Evolutionary conservation across 2,797 vertebrate genomes (phyloP).

Genomic region (Lateolabrax maculatus): DNA sequence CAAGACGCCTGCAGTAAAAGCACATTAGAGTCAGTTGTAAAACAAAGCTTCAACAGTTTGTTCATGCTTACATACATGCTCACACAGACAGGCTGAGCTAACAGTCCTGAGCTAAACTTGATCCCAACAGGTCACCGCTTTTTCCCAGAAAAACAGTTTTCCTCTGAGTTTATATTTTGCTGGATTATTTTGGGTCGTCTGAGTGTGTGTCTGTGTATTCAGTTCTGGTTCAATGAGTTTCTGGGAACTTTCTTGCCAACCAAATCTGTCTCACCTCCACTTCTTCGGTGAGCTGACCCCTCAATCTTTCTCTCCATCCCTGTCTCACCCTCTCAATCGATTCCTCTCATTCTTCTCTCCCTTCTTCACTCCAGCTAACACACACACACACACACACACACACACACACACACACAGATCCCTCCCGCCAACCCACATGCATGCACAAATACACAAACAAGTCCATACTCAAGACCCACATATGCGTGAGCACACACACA

Average conservation of each 20-base stretch:
- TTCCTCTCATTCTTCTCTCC: conserved; percentile 67
- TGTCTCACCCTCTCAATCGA: conserved; percentile 64
- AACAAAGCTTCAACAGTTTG: conserved; percentile 25
- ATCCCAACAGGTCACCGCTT: conserved; percentile 47
- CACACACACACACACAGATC: conserved; percentile 59
- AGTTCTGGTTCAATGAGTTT: conserved; percentile 65
- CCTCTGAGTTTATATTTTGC: conserved; percentile 58
- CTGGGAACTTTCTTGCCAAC: conserved; percentile 64
- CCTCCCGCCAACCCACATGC: conserved; percentile 71
- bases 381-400: conserved; percentile 54
- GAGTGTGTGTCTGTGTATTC: conserved; percentile 57
- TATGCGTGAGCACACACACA: conserved; percentile 59
- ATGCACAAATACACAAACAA: conserved; percentile 79
- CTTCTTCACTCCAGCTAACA: conserved; percentile 48
- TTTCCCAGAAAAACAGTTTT: conserved; percentile 50
- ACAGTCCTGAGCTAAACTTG: conserved; percentile 5
- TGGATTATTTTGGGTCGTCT: conserved; percentile 62
- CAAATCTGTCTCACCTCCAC: conserved; percentile 64
- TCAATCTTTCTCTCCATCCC: conserved; percentile 53
- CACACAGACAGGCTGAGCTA: conserved; percentile 2
- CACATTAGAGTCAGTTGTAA: neutral
- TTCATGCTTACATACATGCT: neutral
- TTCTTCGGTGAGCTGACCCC: conserved; percentile 63
- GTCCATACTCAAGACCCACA: conserved; percentile 74
- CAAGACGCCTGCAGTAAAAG: neutral